Conservation (phyloP, 2,113 vertebrate species). For the Rhynchomys soricoides region DNA sequence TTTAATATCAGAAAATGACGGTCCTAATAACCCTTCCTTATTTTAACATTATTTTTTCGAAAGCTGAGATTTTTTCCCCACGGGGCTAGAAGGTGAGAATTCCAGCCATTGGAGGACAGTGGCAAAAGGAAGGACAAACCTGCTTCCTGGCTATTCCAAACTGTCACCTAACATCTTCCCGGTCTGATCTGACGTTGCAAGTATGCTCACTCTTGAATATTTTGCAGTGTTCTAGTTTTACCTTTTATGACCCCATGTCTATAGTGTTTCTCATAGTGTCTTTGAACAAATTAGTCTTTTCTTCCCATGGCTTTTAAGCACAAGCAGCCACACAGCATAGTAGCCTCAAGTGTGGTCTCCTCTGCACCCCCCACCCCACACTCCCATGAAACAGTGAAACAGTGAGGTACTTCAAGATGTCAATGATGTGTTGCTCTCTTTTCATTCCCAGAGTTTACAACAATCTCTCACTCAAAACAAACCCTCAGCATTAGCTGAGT, state of each 20-base stretch:
- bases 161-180: not conserved
- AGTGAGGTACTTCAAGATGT: not conserved
- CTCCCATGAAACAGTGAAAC: no score
- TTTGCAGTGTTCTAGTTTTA: not conserved
- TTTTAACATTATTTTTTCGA: not conserved
- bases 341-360: not conserved
- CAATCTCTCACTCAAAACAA: not conserved
- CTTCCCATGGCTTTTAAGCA: not conserved
- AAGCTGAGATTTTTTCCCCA: not conserved
- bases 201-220: not conserved
- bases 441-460: not conserved
- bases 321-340: not conserved
- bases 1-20: conserved; percentile 14
- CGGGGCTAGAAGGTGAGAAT: not conserved
- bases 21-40: not conserved
- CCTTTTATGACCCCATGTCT: not conserved
- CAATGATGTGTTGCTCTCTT: not conserved
- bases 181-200: not conserved
- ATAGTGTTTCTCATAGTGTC: not conserved
- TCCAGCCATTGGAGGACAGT: not conserved
- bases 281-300: not conserved
- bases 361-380: no score
- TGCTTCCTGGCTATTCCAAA: not conserved
- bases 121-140: not conserved
- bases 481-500: not conserved